Evolutionary conservation across 2,113 vertebrate species (phyloP).

Genomic region (Terrapene triunguis): DNA sequence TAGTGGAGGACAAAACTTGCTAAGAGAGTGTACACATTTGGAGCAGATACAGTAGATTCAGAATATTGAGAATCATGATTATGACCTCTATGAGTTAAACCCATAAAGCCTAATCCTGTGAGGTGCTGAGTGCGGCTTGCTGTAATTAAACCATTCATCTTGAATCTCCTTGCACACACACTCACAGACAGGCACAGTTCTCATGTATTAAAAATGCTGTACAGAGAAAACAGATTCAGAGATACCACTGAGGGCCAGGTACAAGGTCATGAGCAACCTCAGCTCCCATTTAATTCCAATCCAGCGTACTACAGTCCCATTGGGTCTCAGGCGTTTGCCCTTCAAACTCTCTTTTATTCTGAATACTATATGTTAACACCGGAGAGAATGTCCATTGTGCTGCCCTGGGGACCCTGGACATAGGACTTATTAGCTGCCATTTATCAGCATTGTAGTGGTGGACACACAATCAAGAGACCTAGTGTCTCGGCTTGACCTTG

Average conservation of each 20-base stretch:
- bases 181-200: background rate
- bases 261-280: background rate
- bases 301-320: background rate
- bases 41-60: background rate
- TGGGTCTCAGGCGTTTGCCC: background rate
- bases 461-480: background rate
- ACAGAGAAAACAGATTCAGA: background rate
- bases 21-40: background rate
- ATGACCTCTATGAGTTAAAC: background rate
- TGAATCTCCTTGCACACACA: background rate
- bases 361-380: background rate
- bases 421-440: background rate
- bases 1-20: conserved; percentile 11
- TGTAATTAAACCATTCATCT: background rate
- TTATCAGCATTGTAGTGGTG: no score
- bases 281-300: background rate
- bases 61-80: background rate
- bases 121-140: background rate
- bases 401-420: background rate
- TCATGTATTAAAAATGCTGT: background rate
- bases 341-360: background rate
- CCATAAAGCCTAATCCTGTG: background rate
- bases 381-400: background rate
- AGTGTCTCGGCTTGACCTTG: background rate
- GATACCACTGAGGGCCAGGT: background rate